Evolutionary conservation across 2,888 invertebrate species (phyloP).

Genomic region (Caenorhabditis angaria): DNA sequence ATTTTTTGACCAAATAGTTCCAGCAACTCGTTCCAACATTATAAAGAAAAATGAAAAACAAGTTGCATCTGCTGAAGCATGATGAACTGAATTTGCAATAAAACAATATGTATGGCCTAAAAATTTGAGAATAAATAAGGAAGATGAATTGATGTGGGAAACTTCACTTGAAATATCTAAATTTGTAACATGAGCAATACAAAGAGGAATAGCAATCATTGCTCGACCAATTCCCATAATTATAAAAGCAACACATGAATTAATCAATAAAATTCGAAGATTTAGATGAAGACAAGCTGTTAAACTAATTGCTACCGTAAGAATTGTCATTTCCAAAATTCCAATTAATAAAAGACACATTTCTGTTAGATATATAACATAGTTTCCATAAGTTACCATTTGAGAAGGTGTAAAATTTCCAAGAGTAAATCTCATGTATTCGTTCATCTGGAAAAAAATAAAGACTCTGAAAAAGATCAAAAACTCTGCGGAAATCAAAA

Average conservation of each 20-base stretch:
- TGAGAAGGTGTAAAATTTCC: conserved; percentile 34
- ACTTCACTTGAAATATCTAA: conserved; percentile 36
- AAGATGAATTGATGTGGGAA: conserved; percentile 1
- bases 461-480: no score
- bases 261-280: conserved; percentile 29
- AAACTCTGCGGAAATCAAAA: no score
- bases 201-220: conserved; percentile 33
- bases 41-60: conserved; percentile 37
- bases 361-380: conserved; percentile 23
- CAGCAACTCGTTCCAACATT: conserved; percentile 31
- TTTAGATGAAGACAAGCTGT: conserved; percentile 36
- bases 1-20: conserved; percentile 32
- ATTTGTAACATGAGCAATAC: conserved; percentile 23
- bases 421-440: conserved; percentile 25
- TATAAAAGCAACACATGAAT: conserved; percentile 31
- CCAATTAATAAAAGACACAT: conserved; percentile 22
- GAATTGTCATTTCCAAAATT: conserved; percentile 16
- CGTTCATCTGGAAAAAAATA: neutral
- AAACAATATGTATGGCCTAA: conserved; percentile 33
- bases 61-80: conserved; percentile 27
- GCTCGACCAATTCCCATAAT: conserved; percentile 23
- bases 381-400: conserved; percentile 38
- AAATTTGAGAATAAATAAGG: neutral
- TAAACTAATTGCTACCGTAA: conserved; percentile 25
- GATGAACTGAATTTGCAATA: conserved; percentile 31